phyloP scores from a whole-genome alignment of 2,888 invertebrate genomes.

The Nephrocerus scutellatus region DNA sequence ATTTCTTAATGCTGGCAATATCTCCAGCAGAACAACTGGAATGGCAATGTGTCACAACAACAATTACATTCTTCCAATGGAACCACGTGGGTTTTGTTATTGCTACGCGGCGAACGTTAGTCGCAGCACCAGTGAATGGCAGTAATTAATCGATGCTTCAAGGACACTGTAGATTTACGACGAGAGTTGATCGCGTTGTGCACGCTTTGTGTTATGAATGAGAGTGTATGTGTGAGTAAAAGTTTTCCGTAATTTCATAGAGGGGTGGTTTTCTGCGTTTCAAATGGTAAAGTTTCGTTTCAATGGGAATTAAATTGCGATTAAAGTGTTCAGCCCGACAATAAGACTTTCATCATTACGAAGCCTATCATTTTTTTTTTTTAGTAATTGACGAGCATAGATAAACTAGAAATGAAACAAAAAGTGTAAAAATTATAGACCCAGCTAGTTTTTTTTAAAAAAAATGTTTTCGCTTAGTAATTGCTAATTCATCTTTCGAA shows the following conservation, averaged over 20 bases:
- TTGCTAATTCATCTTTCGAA: too few species aligned
- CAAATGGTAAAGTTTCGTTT: neutral
- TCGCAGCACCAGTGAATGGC: conserved; percentile 8
- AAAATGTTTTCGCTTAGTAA: too few species aligned
- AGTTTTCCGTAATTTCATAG: neutral
- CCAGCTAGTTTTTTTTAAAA: too few species aligned
- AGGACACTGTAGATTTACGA: conserved; percentile 3
- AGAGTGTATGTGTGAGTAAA: conserved; percentile 3
- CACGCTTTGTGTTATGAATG: too few species aligned
- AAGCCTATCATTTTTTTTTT: too few species aligned
- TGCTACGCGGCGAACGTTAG: conserved; percentile 2
- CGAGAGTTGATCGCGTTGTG: neutral
- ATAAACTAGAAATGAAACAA: too few species aligned
- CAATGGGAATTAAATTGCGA: too few species aligned
- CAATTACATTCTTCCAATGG: conserved; percentile 13
- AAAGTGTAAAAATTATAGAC: too few species aligned
- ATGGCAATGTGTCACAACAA: conserved; percentile 19
- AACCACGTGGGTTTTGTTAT: conserved; percentile 16
- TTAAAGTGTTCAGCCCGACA: too few species aligned
- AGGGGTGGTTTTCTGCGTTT: neutral
- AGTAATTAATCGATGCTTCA: conserved; percentile 11
- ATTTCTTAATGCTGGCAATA: too few species aligned
- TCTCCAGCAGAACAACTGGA: neutral
- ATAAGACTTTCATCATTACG: too few species aligned
- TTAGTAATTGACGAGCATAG: too few species aligned